A percentile compares a stretch with the other conserved stretches of the same genome.
phyloP scores from a whole-genome alignment of 2,113 vertebrate species.

The Paradoxurus hermaphroditus region DNA sequence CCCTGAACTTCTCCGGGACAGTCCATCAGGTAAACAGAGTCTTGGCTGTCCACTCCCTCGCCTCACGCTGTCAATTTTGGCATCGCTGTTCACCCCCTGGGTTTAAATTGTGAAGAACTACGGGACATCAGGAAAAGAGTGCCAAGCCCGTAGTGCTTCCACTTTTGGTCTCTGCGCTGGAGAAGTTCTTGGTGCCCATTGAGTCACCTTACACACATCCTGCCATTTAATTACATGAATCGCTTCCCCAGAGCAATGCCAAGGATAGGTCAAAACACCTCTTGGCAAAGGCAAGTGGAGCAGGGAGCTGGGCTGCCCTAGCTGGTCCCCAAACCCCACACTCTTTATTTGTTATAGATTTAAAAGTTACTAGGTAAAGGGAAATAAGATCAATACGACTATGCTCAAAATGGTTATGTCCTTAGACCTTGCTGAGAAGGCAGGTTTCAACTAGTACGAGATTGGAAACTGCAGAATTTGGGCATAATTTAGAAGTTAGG shows the following conservation, averaged over 20 bases:
- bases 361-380: not conserved
- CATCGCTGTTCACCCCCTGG: slow-evolving; percentile 58
- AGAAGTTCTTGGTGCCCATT: slow-evolving; percentile 59
- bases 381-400: not conserved
- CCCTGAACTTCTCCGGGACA: not conserved
- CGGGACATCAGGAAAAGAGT: slow-evolving; percentile 39
- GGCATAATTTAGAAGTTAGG: not conserved
- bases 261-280: not conserved
- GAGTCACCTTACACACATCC: slow-evolving; percentile 69
- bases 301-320: not conserved
- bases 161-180: slow-evolving; percentile 68
- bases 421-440: slow-evolving; percentile 11
- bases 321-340: not conserved
- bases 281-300: not conserved
- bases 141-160: slow-evolving; percentile 6
- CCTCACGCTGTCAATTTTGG: slow-evolving; percentile 41
- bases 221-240: slow-evolving; percentile 60
- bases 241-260: slow-evolving; percentile 49
- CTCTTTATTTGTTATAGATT: slow-evolving; percentile 36
- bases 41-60: not conserved
- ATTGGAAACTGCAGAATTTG: not conserved
- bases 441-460: not conserved
- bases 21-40: rapidly evolving
- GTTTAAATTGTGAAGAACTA: slow-evolving; percentile 69
- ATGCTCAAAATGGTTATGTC: not conserved